Evolutionary conservation across 2,888 invertebrate species (phyloP), one percentile per base, ranked within the genome.

Genomic region (Nemapogon koenigi): DNA sequence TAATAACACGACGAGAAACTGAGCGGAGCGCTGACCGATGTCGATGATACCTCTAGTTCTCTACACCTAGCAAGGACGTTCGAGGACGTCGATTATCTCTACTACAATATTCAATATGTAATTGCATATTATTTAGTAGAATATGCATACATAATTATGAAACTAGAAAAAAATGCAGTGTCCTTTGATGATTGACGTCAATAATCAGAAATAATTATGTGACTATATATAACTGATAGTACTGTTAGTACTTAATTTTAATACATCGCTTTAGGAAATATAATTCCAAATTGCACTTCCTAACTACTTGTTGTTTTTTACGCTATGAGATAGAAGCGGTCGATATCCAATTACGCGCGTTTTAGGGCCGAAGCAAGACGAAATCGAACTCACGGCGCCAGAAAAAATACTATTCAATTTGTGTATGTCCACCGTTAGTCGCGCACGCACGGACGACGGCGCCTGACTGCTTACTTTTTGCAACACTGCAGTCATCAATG

Each of bases 361-460:
- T 66, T 65, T 59, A 66, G 62, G 59, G 57, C 58, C 60, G 39
- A 40, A 35, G 30, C 59, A 61, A 54, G 55, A 54, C 53, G 53
- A 49, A 56, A 56, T 48, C 47, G 52, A 62, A 53, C 47, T 61
- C 57, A 54, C 55, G 51, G 56, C 52, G 50, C 49, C 51, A 48
- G 52, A 54, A 69, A 72, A 66, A 72, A 59, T 44, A 43, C 60
- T 58, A 59, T 71, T 68, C 62, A 68, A 69, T 67, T 67, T 61
- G 60, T 65, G 62, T 64, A 63, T 51, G 49, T 53, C 53, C 55
- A 62, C 76, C 75, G 73, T 73, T 73, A 73, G 44, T 64, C 71
- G 71, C 71, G 70, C 72, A 68, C 62, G 43, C 46, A 50, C 28
- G 11, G 14, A 16, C 55, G 53, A 49, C 53, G 52, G 48, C 50